Evolutionary conservation across 1,140 invertebrate species (phyloP), one percentile per base, ranked within the genome.

Genomic region (Dreissena rostriformis): DNA sequence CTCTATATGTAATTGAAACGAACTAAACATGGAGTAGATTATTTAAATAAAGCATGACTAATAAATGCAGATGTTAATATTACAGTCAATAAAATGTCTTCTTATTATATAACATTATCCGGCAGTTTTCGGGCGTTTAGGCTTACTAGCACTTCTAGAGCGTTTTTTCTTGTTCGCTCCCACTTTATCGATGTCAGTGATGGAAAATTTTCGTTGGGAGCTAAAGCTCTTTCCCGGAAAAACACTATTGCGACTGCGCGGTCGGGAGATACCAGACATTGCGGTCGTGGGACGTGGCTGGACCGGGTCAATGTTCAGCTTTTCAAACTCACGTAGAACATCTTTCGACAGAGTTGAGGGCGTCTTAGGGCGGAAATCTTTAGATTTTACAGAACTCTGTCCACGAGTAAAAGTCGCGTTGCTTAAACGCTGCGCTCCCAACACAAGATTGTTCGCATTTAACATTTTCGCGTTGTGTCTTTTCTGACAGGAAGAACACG

Each of bases 381-480:
- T 87, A 0, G 87, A 79, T 79, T 88, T 88, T 1, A 70, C 19
- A 8, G 89, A 88, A 26, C 72, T 81, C 66, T 86, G 87, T 14
- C 90, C 90, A 2, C 89, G 78, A 73, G 82, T 89, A 72, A 87
- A 90, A 15, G 90, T 90, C 17, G 87, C 65, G 68, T 89, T 86
- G 29, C 87, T 85, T 17, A 91, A 91, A 52, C 88, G 90, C 26
- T 91, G 90, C 19, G 90, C 71, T 51, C 89, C 89, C 26, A 92
- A 67, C 14, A 91, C 57, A 26, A 90, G 29, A 83, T 91, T 88
- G 66, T 91, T 92, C 17, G 89, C 91, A 82, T 92, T 92, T 26
- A 91, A 89, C 12, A 88, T 39, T 82, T 91, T 90, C 12, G 88
- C 89, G 63, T 82, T 90, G 73, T 90, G 86, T 57, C 85, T 86